Percentiles rank a stretch among this genome's conserved stretches.
These are phyloP conservation scores for Drosophila miranda DNA, from an alignment of 1,140 invertebrate genomes.

Conservation along the genomic window DNA sequence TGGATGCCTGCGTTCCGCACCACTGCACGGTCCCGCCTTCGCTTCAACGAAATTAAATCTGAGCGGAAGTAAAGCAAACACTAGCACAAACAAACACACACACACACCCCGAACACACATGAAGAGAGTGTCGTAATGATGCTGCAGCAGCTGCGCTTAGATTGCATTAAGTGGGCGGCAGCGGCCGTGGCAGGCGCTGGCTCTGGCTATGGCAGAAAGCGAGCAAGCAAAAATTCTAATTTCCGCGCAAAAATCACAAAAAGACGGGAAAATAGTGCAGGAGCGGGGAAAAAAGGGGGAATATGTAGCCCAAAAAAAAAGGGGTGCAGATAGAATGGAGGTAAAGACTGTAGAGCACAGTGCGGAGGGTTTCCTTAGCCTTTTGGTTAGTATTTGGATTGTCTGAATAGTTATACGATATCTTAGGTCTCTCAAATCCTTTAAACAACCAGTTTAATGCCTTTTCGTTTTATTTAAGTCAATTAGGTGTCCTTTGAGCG, in stretches of 20 bases:
- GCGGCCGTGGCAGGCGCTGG: not conserved
- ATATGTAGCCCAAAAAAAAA: conserved; percentile 8
- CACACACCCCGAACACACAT: conserved; percentile 13
- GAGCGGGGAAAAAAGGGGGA: not conserved
- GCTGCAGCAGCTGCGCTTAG: conserved; percentile 78
- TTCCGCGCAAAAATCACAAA: conserved; percentile 75
- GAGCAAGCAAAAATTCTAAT: conserved; percentile 71
- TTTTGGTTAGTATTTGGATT: not conserved
- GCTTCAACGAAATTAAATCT: conserved; percentile 72
- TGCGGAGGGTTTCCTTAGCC: too few relatives aligned
- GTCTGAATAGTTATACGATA: too few relatives aligned
- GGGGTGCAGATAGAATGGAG: not conserved
- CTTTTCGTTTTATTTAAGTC: not conserved
- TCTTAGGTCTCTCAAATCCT: not conserved
- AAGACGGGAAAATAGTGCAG: conserved; percentile 38
- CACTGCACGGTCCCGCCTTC: conserved; percentile 46
- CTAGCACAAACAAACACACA: conserved; percentile 22
- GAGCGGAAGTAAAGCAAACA: conserved; percentile 69
- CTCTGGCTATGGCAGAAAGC: not conserved
- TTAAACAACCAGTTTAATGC: too few relatives aligned
- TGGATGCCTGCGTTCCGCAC: conserved; percentile 50
- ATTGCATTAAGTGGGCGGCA: conserved; percentile 77
- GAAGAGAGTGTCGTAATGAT: conserved; percentile 64
- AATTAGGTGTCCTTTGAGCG: not conserved
- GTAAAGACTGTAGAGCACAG: too few relatives aligned